A percentile compares a stretch with the other conserved stretches of the same genome.
These are phyloP conservation scores for Pseudochromis fuscus DNA, from an alignment of 2,797 vertebrate genomes.

Conservation along the genomic window DNA sequence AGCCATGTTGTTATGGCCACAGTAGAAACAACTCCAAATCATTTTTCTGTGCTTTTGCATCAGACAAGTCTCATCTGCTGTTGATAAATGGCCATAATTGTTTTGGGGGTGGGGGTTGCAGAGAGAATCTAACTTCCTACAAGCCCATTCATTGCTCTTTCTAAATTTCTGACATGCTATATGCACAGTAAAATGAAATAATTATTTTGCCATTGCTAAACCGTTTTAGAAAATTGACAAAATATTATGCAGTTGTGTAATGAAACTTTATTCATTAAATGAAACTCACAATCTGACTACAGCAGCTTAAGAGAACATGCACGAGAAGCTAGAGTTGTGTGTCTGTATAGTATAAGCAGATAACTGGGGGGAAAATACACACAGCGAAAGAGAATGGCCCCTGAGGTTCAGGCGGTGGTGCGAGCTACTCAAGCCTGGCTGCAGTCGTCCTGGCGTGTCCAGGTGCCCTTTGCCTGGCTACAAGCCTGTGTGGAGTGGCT, in stretches of 20 bases:
- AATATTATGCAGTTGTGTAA: neutral
- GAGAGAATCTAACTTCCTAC: conserved; percentile 1
- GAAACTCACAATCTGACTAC: neutral
- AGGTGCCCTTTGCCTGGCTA: conserved; percentile 91
- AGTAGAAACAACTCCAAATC: neutral
- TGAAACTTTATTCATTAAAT: neutral
- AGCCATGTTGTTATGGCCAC: neutral
- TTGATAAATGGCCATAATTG: conserved; percentile 11
- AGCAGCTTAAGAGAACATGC: neutral
- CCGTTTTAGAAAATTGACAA: neutral
- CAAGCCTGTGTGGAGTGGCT: conserved; percentile 96
- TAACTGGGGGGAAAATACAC: conserved; percentile 16
- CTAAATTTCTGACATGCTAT: too few relatives aligned
- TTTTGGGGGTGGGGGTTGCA: neutral
- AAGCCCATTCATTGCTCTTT: too few relatives aligned
- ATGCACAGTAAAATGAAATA: neutral
- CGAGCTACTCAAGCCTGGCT: conserved; percentile 89
- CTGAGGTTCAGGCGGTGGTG: conserved; percentile 67
- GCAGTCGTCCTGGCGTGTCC: conserved; percentile 88
- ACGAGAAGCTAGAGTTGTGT: neutral
- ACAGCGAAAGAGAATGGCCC: conserved; percentile 61
- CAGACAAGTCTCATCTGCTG: neutral
- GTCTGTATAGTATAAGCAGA: conserved; percentile 1
- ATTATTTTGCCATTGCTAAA: neutral
- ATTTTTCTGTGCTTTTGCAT: too few relatives aligned